These are phyloP conservation scores for Bellardia bayeri DNA, from an alignment of 2,888 invertebrate genomes.

Conservation along the genomic window DNA sequence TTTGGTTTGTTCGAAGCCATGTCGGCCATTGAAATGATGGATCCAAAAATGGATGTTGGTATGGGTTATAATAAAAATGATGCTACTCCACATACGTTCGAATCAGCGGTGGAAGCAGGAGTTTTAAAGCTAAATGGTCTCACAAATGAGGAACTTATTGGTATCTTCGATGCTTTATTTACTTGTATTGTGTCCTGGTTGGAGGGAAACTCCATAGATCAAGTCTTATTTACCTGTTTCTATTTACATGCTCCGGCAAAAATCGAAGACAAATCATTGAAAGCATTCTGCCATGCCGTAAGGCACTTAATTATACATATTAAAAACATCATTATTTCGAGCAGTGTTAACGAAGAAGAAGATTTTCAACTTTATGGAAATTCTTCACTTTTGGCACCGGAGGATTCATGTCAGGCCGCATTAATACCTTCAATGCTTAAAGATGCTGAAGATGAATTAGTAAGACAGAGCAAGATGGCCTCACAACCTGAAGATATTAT, in stretches of 20 bases:
- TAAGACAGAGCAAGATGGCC: slow-evolving; percentile 86
- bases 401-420: slow-evolving; percentile 90
- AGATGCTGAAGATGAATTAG: slow-evolving; percentile 95
- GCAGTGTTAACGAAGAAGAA: slow-evolving; percentile 96
- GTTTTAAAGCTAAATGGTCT: slow-evolving; percentile 91
- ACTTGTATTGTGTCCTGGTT: slow-evolving; percentile 98
- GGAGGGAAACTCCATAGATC: slow-evolving; percentile 97
- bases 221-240: slow-evolving; percentile 98
- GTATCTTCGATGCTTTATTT: slow-evolving; percentile 96
- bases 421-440: slow-evolving; percentile 92
- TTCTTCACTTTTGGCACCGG: slow-evolving; percentile 91
- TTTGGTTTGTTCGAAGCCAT: slow-evolving; percentile 98
- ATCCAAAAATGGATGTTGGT: slow-evolving; percentile 99
- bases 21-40: slow-evolving; percentile 99
- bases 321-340: slow-evolving; percentile 94
- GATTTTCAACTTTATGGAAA: slow-evolving; percentile 96
- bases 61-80: slow-evolving; percentile 96
- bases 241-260: slow-evolving; percentile 96
- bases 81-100: slow-evolving; percentile 93
- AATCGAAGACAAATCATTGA: slow-evolving; percentile 92
- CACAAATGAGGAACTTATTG: slow-evolving; percentile 92
- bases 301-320: slow-evolving; percentile 96
- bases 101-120: slow-evolving; percentile 93
- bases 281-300: slow-evolving; percentile 93
- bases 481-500: slow-evolving; percentile 87